These are phyloP conservation scores for Leucopsar rothschildi DNA, from an alignment of 2,113 vertebrate genomes.

Conservation along the genomic window DNA sequence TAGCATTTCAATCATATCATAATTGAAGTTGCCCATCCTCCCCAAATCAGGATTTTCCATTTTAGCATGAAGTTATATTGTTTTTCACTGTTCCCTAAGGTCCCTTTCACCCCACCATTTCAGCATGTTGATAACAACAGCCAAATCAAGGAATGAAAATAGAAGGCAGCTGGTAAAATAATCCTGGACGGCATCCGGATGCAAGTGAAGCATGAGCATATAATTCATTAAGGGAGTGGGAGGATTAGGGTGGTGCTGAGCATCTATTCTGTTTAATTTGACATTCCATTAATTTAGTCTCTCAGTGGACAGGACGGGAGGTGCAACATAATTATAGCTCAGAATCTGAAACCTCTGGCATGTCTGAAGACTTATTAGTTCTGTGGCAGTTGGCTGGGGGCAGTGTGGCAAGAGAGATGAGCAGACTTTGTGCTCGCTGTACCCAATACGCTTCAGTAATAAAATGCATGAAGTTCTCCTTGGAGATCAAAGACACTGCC, in stretches of 20 bases:
- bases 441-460: not conserved
- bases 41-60: not conserved
- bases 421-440: not conserved
- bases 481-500: not conserved
- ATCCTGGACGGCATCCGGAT: conserved; percentile 30
- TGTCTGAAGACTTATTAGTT: not conserved
- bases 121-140: not conserved
- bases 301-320: not conserved
- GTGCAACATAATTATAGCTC: not conserved
- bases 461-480: not conserved
- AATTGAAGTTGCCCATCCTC: not conserved
- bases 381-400: not conserved
- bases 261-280: conserved; percentile 25
- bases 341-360: not conserved
- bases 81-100: not conserved
- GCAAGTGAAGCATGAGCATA: conserved; percentile 31
- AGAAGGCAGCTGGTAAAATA: conserved; percentile 2
- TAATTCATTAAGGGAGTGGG: conserved; percentile 32
- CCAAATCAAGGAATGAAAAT: conserved; percentile 19
- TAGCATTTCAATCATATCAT: not conserved
- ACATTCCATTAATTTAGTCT: conserved; percentile 37
- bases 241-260: conserved; percentile 11
- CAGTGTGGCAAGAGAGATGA: not conserved
- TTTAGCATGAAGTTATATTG: not conserved
- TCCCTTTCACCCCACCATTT: not conserved